Evolutionary conservation across 2,888 invertebrate genomes (phyloP), one percentile per base, ranked within the genome.

Genomic region (Drosophila rellima): DNA sequence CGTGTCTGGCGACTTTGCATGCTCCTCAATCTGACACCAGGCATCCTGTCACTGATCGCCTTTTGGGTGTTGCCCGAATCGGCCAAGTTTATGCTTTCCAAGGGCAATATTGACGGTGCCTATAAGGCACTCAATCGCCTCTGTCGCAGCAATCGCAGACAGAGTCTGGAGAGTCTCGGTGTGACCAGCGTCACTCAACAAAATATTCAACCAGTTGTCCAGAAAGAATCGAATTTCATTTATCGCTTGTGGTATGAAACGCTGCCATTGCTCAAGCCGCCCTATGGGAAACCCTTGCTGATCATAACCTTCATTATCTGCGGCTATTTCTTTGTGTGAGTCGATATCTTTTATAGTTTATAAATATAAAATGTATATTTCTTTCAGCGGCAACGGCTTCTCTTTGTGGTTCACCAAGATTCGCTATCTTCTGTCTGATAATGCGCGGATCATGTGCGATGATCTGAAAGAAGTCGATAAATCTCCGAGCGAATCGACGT

Each of bases 41-140:
- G 72, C 0, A 0, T 74, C 0, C 0, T 31, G 1, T 68, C 59
- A 0, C 0, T 64, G 0, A 3, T 48, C 0, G 0, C 15, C 0
- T 3, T 67, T 2, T 52, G 3, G 0, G 0, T n/a, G 0, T 50
- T 82, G 26, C 84, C 82, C 0, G 73, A 83, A 29, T 66, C 71
- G 0, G 64, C 79, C 2, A 79, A 77, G 48, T 82, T 61, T 39
- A 23, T 66, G 13, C 15, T 83, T 0, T 55, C 70, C 0, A 2
- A 42, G 0, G 40, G 48, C 0, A 2, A 72, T 2, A 2, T 10
- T 0, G 55, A 56, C 0, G 45, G 23, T 8, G 82, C 84, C 10
- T 59, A 52, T 33, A 10, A 52, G 0, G 51, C 31, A 0, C 52
- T 82, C 1, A 61, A 82, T 61, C 42, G 40, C 0, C 17, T 74